phyloP scores from a whole-genome alignment of 1,140 invertebrate species.

The Hirudo medicinalis region DNA sequence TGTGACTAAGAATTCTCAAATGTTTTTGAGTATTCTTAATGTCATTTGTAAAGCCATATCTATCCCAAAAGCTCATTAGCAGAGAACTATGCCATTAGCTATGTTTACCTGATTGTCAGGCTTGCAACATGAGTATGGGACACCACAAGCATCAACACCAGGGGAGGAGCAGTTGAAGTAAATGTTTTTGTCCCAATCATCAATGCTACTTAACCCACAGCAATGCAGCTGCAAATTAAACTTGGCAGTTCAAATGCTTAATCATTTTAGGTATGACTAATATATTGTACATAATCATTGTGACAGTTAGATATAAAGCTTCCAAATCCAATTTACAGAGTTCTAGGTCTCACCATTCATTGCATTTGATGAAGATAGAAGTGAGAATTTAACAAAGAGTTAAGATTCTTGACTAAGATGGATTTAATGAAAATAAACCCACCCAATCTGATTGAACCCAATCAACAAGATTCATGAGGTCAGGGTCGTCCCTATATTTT shows the following conservation, averaged over 20 bases:
- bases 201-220: conserved; percentile 83
- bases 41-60: not conserved
- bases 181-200: conserved; percentile 91
- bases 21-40: conserved; percentile 24
- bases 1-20: conserved; percentile 23
- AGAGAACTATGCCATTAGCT: too few species aligned
- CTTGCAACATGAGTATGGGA: conserved; percentile 87
- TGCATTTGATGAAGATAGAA: not conserved
- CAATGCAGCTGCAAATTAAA: conserved; percentile 60
- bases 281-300: too few species aligned
- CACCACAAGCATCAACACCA: conserved; percentile 85
- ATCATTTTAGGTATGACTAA: too few species aligned
- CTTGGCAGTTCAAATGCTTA: not conserved
- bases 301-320: too few species aligned
- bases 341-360: not conserved
- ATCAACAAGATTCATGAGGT: conserved; percentile 92
- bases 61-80: not conserved
- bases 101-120: conserved; percentile 7
- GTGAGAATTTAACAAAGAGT: not conserved
- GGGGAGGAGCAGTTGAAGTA: conserved; percentile 92
- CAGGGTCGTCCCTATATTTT: conserved; percentile 89
- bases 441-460: conserved; percentile 98
- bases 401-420: not conserved
- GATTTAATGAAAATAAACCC: conserved; percentile 24
- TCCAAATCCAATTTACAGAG: not conserved